phyloP scores from a whole-genome alignment of 2,797 vertebrate genomes.

The Acestrorhynchus altus region DNA sequence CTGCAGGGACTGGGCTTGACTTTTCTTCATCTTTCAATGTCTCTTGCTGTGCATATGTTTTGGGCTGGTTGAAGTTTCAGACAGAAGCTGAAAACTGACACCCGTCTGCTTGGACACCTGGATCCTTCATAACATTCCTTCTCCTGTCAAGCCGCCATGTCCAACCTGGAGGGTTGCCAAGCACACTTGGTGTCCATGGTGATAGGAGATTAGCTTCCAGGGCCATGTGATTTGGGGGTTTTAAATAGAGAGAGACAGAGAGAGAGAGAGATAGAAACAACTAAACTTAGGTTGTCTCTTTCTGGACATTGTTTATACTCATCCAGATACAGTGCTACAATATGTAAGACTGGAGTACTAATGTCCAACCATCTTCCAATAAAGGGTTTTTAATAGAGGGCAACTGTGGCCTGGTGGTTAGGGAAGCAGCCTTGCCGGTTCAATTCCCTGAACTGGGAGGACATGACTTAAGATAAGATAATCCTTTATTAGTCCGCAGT shows the following conservation, averaged over 20 bases:
- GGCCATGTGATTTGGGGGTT: slow-evolving; percentile 61
- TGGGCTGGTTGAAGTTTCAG: slow-evolving; percentile 4
- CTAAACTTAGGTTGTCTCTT: neutral
- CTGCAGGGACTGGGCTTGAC: neutral
- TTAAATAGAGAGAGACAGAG: slow-evolving; percentile 61
- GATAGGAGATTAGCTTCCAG: slow-evolving; percentile 61
- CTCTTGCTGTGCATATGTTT: neutral
- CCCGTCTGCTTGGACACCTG: slow-evolving; percentile 57
- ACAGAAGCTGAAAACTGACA: slow-evolving; percentile 33
- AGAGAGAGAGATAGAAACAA: slow-evolving; percentile 19
- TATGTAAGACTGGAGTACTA: no score
- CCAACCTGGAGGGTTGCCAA: slow-evolving; percentile 60
- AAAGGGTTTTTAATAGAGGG: no score
- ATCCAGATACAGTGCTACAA: neutral
- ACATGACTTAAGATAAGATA: no score
- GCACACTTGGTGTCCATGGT: slow-evolving; percentile 52
- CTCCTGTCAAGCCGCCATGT: slow-evolving; percentile 58
- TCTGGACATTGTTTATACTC: neutral
- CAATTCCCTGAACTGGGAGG: no score
- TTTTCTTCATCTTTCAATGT: neutral
- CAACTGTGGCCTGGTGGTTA: no score
- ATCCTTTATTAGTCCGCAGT: no score
- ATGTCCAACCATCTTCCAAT: no score
- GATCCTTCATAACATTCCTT: slow-evolving; percentile 45
- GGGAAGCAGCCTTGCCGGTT: no score